A percentile compares a stretch with the other conserved stretches of the same genome.
Evolutionary conservation across 2,113 vertebrate species (phyloP).

Genomic region (Melospiza melodia): DNA sequence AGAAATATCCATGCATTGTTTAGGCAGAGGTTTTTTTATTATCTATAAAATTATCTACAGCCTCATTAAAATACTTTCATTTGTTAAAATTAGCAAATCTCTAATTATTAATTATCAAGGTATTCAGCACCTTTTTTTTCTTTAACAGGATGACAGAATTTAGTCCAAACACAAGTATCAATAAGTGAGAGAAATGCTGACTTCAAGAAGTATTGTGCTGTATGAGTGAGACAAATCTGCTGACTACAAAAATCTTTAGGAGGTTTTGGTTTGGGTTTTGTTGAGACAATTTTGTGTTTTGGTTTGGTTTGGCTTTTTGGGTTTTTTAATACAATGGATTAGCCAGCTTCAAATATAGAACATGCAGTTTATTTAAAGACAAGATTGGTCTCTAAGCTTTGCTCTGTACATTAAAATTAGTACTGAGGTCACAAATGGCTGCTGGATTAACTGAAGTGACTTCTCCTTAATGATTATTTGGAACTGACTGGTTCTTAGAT

Average conservation of each 20-base stretch:
- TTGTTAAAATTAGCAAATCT: background rate
- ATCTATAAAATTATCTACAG: background rate
- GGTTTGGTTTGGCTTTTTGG: background rate
- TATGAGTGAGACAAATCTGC: background rate
- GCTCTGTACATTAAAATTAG: background rate
- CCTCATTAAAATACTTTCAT: background rate
- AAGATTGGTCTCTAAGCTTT: background rate
- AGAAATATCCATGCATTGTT: background rate
- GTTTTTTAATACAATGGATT: background rate
- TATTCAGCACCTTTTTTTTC: background rate
- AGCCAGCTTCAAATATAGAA: background rate
- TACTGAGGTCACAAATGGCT: background rate
- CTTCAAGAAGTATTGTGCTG: background rate
- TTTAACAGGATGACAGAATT: background rate
- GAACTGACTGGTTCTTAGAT: background rate
- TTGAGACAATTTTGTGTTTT: background rate
- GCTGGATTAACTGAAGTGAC: background rate
- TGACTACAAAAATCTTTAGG: background rate
- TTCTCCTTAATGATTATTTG: background rate
- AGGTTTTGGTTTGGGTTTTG: background rate
- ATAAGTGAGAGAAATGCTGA: background rate
- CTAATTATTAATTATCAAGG: background rate
- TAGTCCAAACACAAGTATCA: background rate
- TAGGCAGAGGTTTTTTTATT: background rate
- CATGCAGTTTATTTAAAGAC: background rate